Conservation (phyloP, 2,888 invertebrate species). For the Agrochola litura region DNA sequence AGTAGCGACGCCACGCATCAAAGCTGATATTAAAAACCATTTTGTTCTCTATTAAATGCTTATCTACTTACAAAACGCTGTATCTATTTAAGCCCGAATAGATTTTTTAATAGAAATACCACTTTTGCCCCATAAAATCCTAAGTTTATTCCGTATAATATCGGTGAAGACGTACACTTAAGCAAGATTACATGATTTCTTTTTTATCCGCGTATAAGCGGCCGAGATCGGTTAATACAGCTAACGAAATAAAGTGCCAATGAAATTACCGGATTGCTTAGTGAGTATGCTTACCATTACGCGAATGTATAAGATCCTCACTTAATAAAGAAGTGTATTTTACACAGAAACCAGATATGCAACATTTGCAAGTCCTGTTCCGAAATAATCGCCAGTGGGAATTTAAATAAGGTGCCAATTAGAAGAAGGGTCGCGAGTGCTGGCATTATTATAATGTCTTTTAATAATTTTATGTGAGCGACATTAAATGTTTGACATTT, state of each 20-base stretch:
- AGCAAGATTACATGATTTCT: conserved; percentile 73
- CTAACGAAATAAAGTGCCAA: conserved; percentile 80
- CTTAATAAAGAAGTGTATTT: conserved; percentile 87
- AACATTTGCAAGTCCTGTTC: conserved; percentile 78
- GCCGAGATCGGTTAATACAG: conserved; percentile 73
- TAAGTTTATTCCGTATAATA: conserved; percentile 76
- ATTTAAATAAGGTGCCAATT: conserved; percentile 89
- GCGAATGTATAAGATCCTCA: conserved; percentile 81
- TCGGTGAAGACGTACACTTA: conserved; percentile 75
- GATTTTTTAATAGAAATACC: conserved; percentile 71
- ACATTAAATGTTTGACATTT: conserved; percentile 80
- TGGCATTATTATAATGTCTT: conserved; percentile 79
- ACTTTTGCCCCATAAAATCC: conserved; percentile 76
- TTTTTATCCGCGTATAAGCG: conserved; percentile 68
- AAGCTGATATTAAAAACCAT: conserved; percentile 21
- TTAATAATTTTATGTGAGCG: conserved; percentile 80
- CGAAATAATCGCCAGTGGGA: conserved; percentile 83
- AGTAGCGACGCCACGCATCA: conserved; percentile 26
- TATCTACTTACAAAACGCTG: conserved; percentile 48
- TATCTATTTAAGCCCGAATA: conserved; percentile 59
- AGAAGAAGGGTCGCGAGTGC: conserved; percentile 78
- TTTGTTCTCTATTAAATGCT: conserved; percentile 51
- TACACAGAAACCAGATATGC: conserved; percentile 82
- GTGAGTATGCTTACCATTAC: conserved; percentile 82
- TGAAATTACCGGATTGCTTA: conserved; percentile 81